Evolutionary conservation across 2,888 invertebrate species (phyloP).

Genomic region (Synergus gifuensis): DNA sequence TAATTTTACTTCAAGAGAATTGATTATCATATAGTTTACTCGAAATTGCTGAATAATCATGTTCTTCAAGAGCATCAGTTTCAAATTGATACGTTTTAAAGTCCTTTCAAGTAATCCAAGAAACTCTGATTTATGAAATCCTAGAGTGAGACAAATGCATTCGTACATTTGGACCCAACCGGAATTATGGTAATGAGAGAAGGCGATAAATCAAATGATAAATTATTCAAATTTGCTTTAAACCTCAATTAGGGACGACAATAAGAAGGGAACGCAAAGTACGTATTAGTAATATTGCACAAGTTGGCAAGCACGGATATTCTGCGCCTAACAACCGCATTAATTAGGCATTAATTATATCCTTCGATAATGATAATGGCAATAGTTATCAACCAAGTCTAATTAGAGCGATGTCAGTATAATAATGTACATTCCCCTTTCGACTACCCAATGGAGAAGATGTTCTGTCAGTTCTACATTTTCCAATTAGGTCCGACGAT

Average conservation of each 20-base stretch:
- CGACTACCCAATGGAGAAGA: neutral
- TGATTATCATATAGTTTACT: no score
- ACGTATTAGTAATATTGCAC: neutral
- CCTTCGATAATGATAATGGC: neutral
- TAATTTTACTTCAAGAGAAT: no score
- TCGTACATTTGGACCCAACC: neutral
- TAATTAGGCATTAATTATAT: neutral
- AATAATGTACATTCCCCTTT: neutral
- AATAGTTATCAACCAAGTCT: neutral
- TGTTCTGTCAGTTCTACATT: neutral
- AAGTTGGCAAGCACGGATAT: neutral
- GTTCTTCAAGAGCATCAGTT: no score
- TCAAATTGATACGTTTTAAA: no score
- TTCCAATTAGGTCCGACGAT: constrained; percentile 33
- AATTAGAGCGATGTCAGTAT: neutral
- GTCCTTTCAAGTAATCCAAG: no score
- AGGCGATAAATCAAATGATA: neutral
- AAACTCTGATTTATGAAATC: no score
- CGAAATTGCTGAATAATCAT: no score
- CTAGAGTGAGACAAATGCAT: neutral
- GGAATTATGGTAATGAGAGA: neutral
- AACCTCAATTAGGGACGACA: neutral
- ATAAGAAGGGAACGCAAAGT: neutral
- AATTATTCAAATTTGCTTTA: neutral
- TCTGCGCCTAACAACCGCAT: neutral